Conservation (phyloP, 2,113 vertebrate genomes). For the Bambusicola thoracicus region DNA sequence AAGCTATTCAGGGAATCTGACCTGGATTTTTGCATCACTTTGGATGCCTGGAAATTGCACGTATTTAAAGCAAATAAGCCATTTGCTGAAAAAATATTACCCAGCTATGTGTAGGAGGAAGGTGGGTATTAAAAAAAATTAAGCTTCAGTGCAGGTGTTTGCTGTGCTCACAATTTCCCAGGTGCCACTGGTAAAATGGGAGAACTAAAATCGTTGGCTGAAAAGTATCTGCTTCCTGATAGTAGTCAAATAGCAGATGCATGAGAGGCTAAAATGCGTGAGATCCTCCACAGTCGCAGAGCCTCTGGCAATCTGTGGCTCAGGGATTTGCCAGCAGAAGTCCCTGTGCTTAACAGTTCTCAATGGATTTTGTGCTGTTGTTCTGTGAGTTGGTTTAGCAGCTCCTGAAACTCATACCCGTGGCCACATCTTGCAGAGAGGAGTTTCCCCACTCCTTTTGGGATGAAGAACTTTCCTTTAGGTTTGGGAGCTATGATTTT, state of each 20-base stretch:
- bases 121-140: neutral
- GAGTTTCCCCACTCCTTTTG: neutral
- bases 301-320: neutral
- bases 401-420: neutral
- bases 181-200: neutral
- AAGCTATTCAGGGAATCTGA: constrained; percentile 31
- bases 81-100: neutral
- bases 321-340: neutral
- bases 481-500: neutral
- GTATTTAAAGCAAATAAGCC: neutral
- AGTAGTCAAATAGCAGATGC: neutral
- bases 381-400: neutral
- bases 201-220: neutral
- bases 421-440: neutral
- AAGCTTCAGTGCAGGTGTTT: neutral
- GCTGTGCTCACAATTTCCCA: neutral
- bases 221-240: neutral
- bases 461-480: neutral
- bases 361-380: neutral
- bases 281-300: neutral
- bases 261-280: neutral
- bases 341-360: neutral
- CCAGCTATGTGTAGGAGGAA: neutral
- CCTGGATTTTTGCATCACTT: constrained; percentile 24
- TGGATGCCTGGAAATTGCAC: neutral